These are phyloP conservation scores for Eptatretus burgeri DNA, from an alignment of 2,113 vertebrate species.

Conservation along the genomic window DNA sequence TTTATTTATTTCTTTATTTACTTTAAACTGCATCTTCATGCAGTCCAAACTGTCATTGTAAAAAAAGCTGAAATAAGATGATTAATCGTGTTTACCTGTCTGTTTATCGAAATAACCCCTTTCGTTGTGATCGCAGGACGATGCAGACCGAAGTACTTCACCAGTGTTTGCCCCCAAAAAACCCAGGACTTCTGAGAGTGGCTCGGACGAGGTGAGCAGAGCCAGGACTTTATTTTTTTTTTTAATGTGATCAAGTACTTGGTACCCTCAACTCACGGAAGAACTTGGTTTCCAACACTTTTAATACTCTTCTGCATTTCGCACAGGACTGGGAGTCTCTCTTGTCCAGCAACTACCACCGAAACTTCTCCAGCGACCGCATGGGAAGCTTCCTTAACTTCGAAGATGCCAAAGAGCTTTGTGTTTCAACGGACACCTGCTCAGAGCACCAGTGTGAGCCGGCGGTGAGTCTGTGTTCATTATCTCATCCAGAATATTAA, in stretches of 20 bases:
- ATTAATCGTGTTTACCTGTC: too few relatives aligned
- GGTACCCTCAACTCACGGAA: neutral
- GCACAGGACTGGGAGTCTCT: slow-evolving; percentile 71
- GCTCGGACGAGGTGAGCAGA: slow-evolving; percentile 56
- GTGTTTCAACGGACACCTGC: too few relatives aligned
- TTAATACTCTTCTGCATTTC: too few relatives aligned
- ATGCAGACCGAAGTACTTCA: slow-evolving; percentile 78
- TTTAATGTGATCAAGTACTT: neutral
- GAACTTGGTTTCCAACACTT: too few relatives aligned
- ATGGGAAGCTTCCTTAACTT: slow-evolving; percentile 24
- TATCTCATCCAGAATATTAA: too few relatives aligned
- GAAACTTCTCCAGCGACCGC: slow-evolving; percentile 30
- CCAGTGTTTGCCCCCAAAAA: slow-evolving; percentile 95
- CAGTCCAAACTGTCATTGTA: too few relatives aligned
- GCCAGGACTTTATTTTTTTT: neutral
- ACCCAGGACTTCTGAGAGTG: slow-evolving; percentile 60
- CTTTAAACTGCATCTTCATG: too few relatives aligned
- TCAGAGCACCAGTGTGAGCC: too few relatives aligned
- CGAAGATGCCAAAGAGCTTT: slow-evolving; percentile 15
- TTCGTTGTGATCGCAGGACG: slow-evolving; percentile 24
- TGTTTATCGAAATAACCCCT: too few relatives aligned
- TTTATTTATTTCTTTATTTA: too few relatives aligned
- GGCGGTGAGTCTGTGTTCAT: too few relatives aligned
- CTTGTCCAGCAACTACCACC: slow-evolving; percentile 51
- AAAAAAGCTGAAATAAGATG: too few relatives aligned